These are phyloP conservation scores for Battus philenor DNA, from an alignment of 1,140 invertebrate genomes.

Conservation along the genomic window DNA sequence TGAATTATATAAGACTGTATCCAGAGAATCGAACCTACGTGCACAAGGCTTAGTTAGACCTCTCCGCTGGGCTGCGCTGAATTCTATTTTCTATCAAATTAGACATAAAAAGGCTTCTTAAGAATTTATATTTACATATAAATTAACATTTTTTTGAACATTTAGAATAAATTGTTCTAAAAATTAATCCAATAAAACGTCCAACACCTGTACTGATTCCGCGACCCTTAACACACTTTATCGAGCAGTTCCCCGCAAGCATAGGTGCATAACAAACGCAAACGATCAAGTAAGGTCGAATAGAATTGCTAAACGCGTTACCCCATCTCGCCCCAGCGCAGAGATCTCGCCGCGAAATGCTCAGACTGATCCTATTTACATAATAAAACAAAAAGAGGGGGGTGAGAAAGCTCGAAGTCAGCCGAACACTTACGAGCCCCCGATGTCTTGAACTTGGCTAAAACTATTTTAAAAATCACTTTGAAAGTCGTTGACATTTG, in stretches of 20 bases:
- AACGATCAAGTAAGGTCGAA: constrained; percentile 1
- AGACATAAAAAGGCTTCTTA: no score
- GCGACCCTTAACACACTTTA: not conserved
- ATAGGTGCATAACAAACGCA: constrained; percentile 4
- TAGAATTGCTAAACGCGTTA: constrained; percentile 11
- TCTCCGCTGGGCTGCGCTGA: no score
- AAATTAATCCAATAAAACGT: no score
- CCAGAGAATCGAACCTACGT: no score
- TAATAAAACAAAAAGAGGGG: constrained; percentile 31
- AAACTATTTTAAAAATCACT: constrained; percentile 17
- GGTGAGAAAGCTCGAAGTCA: constrained; percentile 14
- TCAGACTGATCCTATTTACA: constrained; percentile 26
- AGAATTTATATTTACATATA: no score
- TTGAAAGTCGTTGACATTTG: constrained; percentile 11
- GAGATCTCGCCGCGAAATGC: constrained; percentile 1
- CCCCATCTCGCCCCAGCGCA: constrained; percentile 2
- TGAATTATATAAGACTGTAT: no score
- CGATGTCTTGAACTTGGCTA: constrained; percentile 10
- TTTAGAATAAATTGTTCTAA: no score
- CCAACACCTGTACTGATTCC: not conserved
- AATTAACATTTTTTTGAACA: no score
- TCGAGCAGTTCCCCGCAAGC: not conserved
- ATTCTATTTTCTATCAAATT: no score
- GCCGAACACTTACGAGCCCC: constrained; percentile 9
- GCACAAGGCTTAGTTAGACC: no score